Base-by-base conservation (phyloP, 1,140 invertebrate genomes). In the Lepidostoma basale region DNA sequence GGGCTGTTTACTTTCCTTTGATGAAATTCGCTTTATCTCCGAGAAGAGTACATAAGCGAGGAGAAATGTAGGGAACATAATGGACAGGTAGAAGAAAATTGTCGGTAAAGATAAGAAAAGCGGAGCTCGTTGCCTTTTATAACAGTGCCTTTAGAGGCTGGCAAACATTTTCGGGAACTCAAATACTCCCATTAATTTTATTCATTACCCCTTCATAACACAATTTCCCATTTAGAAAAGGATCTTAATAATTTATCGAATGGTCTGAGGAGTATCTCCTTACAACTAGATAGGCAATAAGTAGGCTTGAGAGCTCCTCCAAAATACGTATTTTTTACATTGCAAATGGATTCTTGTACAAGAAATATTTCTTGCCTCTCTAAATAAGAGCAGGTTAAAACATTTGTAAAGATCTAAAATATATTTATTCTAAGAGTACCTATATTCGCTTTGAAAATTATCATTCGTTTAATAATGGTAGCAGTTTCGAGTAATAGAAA, bases 1-100 rank as follows among this genome's bases (percentile, higher is more conserved):
- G 23, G 14, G 23, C 12, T 65, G 62, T 65, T 65, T 65, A 54
- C 62, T 30, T 54, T 52, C 25, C 62, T 52, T 47, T 65, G 36
- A 65, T 65, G 62, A 65, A 65, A 54, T 54, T 49, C 62, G 12
- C 60, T 23, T 40, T 65, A 65, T 65, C 62, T 65, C 20, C 18
- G 6, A 40, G 20, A n/a, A 10, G 16, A 22, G 59, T 62, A 44
- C 36, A 44, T 25, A 47, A 30, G 28, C 18, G 25, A 59, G n/a
- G 54, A 59, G 22, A 59, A 45, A 45, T 45, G n/a, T 36, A 40
- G 33, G 2, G 54, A 20, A 22, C 16, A 59, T 36, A 59, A 59
- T 59, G 54, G 30, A 20, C 49, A 54, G 49, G 49, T 54, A 30
- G 49, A 8, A 54, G 49, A 54, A 54, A 54, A 54, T 54, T 18